A percentile compares a stretch with the other conserved stretches of the same genome.
phyloP scores from a whole-genome alignment of 1,140 invertebrate species.

The Bombus sylvicola region DNA sequence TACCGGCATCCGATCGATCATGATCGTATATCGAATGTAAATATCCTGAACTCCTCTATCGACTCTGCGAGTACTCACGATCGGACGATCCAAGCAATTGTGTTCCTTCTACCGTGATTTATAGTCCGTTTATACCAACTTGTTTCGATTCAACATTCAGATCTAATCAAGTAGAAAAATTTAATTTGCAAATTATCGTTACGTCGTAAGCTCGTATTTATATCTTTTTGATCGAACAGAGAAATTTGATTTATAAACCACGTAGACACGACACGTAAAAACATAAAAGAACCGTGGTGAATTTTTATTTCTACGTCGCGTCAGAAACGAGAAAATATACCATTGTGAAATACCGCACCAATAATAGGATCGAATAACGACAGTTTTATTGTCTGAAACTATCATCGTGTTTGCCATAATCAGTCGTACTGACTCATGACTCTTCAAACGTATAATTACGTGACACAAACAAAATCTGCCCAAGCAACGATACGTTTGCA shows the following conservation, averaged over 20 bases:
- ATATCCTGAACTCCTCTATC: background rate
- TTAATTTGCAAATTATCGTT: too few species aligned
- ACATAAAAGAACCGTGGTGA: too few species aligned
- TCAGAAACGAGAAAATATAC: background rate
- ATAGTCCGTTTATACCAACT: background rate
- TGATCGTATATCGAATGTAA: background rate
- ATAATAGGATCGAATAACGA: slow-evolving; percentile 9
- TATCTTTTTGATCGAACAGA: too few species aligned
- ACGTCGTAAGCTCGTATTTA: too few species aligned
- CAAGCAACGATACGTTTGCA: too few species aligned
- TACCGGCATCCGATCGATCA: slow-evolving; percentile 14
- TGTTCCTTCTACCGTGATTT: background rate
- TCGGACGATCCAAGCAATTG: too few species aligned
- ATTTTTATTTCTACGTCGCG: background rate
- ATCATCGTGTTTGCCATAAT: background rate
- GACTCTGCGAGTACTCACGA: background rate
- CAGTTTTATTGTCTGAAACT: slow-evolving; percentile 19
- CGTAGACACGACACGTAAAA: too few species aligned
- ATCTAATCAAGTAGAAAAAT: background rate
- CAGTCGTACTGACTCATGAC: slow-evolving; percentile 5
- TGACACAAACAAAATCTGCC: too few species aligned
- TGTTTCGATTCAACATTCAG: background rate
- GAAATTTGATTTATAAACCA: too few species aligned
- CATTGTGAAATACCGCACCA: background rate
- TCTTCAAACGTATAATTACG: too few species aligned